Conservation (phyloP, 2,113 vertebrate species). For the Nycticorax nycticorax region DNA sequence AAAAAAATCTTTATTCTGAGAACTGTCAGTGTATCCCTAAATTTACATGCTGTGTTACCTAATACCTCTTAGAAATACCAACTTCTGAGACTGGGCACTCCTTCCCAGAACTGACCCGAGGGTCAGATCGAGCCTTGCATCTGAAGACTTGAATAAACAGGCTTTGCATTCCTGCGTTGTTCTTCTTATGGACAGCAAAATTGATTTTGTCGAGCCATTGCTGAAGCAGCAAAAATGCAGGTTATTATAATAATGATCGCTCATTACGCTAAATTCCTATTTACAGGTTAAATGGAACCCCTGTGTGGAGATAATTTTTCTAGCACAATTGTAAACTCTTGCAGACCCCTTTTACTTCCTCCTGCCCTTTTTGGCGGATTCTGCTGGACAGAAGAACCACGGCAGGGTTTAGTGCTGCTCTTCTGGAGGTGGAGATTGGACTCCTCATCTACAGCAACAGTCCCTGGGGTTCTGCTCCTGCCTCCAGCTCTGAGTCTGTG, state of each 20-base stretch:
- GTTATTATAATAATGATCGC: background rate
- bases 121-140: background rate
- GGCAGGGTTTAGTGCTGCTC: background rate
- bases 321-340: background rate
- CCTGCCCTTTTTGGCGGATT: background rate
- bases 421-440: background rate
- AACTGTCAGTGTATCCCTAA: background rate
- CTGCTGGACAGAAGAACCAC: background rate
- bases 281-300: background rate
- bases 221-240: background rate
- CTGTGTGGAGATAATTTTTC: background rate
- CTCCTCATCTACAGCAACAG: background rate
- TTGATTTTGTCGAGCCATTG: background rate
- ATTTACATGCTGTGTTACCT: background rate
- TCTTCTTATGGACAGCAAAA: background rate
- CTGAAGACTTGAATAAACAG: background rate
- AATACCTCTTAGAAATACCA: background rate
- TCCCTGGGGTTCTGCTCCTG: background rate
- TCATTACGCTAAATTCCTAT: background rate
- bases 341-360: background rate
- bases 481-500: background rate
- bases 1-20: background rate
- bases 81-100: background rate
- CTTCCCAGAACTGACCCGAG: background rate
- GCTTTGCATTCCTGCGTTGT: background rate